phyloP scores from a whole-genome alignment of 2,888 invertebrate species.

The Acronicta alni region DNA sequence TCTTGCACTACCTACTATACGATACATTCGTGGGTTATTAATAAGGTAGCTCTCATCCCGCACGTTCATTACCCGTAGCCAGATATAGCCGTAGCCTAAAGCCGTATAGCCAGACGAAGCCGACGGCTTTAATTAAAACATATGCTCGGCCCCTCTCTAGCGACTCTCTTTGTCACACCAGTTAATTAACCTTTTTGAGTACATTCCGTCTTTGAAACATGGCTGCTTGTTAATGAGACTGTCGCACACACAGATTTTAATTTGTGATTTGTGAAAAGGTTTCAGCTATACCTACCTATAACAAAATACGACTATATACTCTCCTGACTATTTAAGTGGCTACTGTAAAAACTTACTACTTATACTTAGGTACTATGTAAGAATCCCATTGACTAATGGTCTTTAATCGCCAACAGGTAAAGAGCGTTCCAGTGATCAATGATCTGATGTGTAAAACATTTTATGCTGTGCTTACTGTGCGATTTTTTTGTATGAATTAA shows the following conservation, averaged over 20 bases:
- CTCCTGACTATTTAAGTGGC: too few species aligned
- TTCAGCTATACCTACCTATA: too few species aligned
- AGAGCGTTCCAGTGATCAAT: too few species aligned
- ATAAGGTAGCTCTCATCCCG: conserved; percentile 16
- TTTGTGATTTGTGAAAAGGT: conserved; percentile 1
- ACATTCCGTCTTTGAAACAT: conserved; percentile 30
- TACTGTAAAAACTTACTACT: too few species aligned
- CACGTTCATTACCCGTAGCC: conserved; percentile 26
- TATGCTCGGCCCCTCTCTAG: conserved; percentile 38
- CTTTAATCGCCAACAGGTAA: too few species aligned
- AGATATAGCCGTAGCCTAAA: conserved; percentile 10
- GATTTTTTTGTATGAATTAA: too few species aligned
- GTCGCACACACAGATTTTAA: conserved; percentile 9
- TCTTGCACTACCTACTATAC: not conserved
- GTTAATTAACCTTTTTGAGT: conserved; percentile 44
- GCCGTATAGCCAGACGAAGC: conserved; percentile 5
- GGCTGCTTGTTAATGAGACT: conserved; percentile 22
- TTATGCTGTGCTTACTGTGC: too few species aligned
- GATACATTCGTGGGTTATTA: conserved; percentile 5
- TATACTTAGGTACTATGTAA: too few species aligned
- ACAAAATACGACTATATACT: not conserved
- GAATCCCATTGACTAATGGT: too few species aligned
- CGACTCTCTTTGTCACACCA: conserved; percentile 44
- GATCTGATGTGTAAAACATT: too few species aligned
- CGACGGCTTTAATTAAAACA: conserved; percentile 58